Percentiles rank a stretch among this genome's conserved stretches.
phyloP scores from a whole-genome alignment of 2,113 vertebrate genomes.

The Labeo catla region DNA sequence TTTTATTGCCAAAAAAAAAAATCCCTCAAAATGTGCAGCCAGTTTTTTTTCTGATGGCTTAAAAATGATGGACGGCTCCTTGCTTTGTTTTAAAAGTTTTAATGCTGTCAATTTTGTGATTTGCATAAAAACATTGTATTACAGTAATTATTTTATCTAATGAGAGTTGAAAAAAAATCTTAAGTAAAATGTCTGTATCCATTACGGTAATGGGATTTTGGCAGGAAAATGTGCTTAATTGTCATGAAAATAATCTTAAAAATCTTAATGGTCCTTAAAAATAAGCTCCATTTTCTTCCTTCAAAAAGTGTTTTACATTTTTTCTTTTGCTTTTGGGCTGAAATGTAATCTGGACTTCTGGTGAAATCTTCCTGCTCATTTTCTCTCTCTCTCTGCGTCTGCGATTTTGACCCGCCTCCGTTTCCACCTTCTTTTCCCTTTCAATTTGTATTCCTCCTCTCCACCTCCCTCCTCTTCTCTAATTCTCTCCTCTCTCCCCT shows the following conservation, averaged over 20 bases:
- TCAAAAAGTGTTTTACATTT: neutral
- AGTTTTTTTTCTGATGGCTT: neutral
- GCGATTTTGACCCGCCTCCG: conserved; percentile 21
- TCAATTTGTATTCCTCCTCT: conserved; percentile 44
- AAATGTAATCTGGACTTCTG: neutral
- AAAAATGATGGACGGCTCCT: neutral
- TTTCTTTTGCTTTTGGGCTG: neutral
- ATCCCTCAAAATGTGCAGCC: too few relatives aligned
- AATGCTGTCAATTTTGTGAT: neutral
- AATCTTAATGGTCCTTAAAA: neutral
- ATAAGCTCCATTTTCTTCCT: neutral
- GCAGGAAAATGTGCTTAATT: neutral
- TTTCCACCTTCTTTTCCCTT: conserved; percentile 46
- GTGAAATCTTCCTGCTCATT: neutral
- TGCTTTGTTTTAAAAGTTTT: neutral
- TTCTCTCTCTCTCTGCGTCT: neutral
- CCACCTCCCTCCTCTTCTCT: conserved; percentile 36
- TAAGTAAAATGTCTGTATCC: neutral
- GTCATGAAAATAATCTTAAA: neutral
- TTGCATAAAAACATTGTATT: neutral
- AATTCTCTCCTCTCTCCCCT: conserved; percentile 42
- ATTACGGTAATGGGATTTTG: neutral
- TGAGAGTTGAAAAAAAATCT: neutral
- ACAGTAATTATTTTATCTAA: neutral
- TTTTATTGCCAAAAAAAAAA: too few relatives aligned